These are phyloP conservation scores for Drosophila mulleri DNA, from an alignment of 2,888 invertebrate species.

Conservation along the genomic window DNA sequence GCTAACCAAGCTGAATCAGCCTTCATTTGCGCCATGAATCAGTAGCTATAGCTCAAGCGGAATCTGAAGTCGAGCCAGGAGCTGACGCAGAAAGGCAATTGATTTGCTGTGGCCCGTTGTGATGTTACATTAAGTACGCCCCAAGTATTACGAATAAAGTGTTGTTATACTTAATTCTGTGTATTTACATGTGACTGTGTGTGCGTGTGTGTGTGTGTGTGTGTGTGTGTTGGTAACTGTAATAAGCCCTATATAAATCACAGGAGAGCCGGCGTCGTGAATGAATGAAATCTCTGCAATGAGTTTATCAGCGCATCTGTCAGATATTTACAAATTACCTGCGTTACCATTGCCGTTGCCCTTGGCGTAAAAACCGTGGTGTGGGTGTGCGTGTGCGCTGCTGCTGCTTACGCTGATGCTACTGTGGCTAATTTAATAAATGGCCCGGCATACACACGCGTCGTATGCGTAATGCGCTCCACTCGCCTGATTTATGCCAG, in stretches of 20 bases:
- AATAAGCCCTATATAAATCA: conserved; percentile 75
- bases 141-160: conserved; percentile 77
- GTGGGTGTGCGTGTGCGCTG: background rate
- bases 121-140: conserved; percentile 73
- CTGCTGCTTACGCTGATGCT: conserved; percentile 59
- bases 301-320: conserved; percentile 82
- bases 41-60: conserved; percentile 29
- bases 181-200: conserved; percentile 1
- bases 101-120: conserved; percentile 58
- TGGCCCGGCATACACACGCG: conserved; percentile 62
- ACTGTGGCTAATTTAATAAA: conserved; percentile 82
- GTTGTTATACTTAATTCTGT: conserved; percentile 59
- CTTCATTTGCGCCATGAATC: conserved; percentile 52
- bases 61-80: conserved; percentile 7
- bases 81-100: conserved; percentile 35
- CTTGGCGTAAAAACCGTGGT: conserved; percentile 22
- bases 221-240: conserved; percentile 38
- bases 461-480: conserved; percentile 67
- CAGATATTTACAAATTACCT: conserved; percentile 84
- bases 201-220: conserved; percentile 4
- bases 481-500: conserved; percentile 82
- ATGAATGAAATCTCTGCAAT: conserved; percentile 78
- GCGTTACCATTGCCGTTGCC: conserved; percentile 57
- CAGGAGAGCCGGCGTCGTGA: conserved; percentile 21
- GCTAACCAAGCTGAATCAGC: conserved; percentile 63